phyloP scores from a whole-genome alignment of 23 tunicate species.

The Ascidia mentula region DNA sequence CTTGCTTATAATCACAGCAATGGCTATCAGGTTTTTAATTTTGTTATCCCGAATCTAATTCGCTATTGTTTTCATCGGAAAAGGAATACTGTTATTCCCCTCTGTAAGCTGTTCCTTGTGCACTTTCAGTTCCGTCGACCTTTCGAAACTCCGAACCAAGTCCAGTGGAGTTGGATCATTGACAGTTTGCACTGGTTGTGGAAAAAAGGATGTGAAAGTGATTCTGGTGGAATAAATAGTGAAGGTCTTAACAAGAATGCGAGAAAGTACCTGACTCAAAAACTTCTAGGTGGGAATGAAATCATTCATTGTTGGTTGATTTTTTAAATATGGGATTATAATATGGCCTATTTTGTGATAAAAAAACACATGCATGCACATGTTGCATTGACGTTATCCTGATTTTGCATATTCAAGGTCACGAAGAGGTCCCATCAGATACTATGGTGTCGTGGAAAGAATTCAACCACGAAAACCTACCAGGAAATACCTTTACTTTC shows the following conservation, averaged over 20 bases:
- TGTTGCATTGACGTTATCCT: too few species aligned
- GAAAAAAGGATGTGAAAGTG: slow-evolving; percentile 61
- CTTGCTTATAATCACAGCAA: too few species aligned
- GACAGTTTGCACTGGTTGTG: slow-evolving; percentile 76
- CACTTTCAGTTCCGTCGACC: slow-evolving; percentile 43
- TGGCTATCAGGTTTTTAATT: too few species aligned
- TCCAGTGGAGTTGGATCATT: slow-evolving; percentile 69
- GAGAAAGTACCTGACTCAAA: slow-evolving; percentile 42
- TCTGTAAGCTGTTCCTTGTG: too few species aligned
- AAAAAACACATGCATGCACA: too few species aligned
- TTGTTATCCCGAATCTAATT: too few species aligned
- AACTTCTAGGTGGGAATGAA: slow-evolving; percentile 39
- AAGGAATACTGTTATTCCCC: too few species aligned
- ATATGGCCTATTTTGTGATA: too few species aligned
- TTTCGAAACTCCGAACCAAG: slow-evolving; percentile 69
- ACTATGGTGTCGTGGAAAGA: not conserved
- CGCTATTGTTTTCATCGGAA: too few species aligned
- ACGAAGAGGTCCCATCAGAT: not conserved
- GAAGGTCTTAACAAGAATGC: slow-evolving; percentile 39
- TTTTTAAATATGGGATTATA: too few species aligned
- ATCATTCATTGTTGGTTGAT: too few species aligned
- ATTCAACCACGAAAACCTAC: not conserved
- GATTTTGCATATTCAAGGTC: too few species aligned
- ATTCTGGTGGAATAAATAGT: slow-evolving; percentile 37
- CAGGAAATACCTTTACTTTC: not conserved